Evolutionary conservation across 2,888 invertebrate genomes (phyloP), one percentile per base, ranked within the genome.

Genomic region (Cataglyphis rosenhaueri): DNA sequence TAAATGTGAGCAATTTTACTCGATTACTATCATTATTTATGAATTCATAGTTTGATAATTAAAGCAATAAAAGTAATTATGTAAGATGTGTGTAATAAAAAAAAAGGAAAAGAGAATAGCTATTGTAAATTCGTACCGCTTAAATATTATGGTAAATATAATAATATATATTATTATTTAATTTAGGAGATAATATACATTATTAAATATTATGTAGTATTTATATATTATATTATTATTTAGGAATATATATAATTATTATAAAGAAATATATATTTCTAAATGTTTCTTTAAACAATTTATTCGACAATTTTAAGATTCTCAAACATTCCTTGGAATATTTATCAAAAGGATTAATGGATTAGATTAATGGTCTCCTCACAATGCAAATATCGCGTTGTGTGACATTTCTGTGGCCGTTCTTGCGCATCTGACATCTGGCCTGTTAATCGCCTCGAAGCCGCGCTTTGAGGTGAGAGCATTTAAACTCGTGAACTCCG

Each of bases 401-500:
- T 41, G 62, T 29, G 41, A 15, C 41, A 55, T 9, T 55, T 38
- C 38, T 25, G 10, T 38, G 65, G 29, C 32, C 25, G 68, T 70
- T 68, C n/a, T 52, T 48, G 71, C 65, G 48, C 57, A 29, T 25
- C 55, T 38, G 48, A 71, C 82, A 48, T 32, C 62, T 52, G 57
- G 61, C 32, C 70, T 52, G 44, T 82, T 83, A 83, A 83, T 82
- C 65, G 82, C 38, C 29, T 62, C 55, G 57, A 65, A 82, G 82
- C 41, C 29, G 18, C 29, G 21, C 48, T 57, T 70, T 57, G 15
- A n/a, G n/a, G 52, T 9, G 70, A 68, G 35, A 61, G 57, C 71
- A 25, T 48, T 82, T 82, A 71, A 83, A 82, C 70, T 52, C 57
- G 61, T 44, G 18, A 82, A 82, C 82, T 82, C 65, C n/a, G 78